phyloP scores from a whole-genome alignment of 2,888 invertebrate genomes.

The Invenusta paracnida region DNA sequence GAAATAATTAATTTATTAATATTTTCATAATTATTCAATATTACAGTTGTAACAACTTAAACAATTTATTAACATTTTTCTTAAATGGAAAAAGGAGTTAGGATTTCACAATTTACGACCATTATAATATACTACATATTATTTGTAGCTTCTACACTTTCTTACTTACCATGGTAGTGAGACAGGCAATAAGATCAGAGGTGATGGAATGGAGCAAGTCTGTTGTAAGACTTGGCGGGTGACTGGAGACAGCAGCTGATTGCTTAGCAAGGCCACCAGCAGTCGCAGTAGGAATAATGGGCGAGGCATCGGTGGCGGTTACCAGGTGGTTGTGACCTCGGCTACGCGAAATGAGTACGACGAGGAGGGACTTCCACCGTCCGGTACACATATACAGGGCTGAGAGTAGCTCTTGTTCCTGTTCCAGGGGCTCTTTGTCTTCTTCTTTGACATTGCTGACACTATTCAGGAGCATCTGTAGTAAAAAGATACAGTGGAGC shows the following conservation, averaged over 20 bases:
- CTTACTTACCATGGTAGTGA: background rate
- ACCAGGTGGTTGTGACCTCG: background rate
- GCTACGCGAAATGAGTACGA: background rate
- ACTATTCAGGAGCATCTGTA: background rate
- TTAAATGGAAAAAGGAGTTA: too few relatives aligned
- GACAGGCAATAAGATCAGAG: background rate
- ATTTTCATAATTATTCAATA: too few relatives aligned
- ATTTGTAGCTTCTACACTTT: too few relatives aligned
- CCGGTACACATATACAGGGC: conserved; percentile 2
- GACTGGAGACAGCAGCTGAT: too few relatives aligned
- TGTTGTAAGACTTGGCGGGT: background rate
- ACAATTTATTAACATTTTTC: too few relatives aligned
- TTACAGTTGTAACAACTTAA: too few relatives aligned
- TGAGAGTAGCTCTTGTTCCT: background rate
- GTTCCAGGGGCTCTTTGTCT: background rate
- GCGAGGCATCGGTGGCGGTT: background rate
- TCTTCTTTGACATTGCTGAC: background rate
- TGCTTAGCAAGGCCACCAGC: background rate
- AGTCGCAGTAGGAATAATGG: background rate
- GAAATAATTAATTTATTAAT: too few relatives aligned
- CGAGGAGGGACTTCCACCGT: conserved; percentile 6
- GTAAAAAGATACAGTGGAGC: too few relatives aligned
- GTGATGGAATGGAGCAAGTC: background rate
- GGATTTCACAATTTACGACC: too few relatives aligned
- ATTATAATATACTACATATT: too few relatives aligned